Conservation (phyloP, 1,140 invertebrate genomes). For the Myzus persicae region DNA sequence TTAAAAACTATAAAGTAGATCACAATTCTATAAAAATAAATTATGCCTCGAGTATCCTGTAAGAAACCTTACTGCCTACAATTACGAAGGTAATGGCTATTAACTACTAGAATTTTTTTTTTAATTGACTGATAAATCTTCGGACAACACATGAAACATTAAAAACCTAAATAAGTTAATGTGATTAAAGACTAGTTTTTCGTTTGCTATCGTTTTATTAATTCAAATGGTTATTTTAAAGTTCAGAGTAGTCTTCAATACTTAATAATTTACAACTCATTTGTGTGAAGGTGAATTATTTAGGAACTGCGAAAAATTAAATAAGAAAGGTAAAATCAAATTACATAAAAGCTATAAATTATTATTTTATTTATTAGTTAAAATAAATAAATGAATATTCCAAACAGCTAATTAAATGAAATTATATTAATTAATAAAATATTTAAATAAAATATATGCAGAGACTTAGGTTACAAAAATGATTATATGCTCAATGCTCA, state of each 20-base stretch:
- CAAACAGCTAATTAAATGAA: neutral
- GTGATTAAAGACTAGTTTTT: neutral
- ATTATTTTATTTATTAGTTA: neutral
- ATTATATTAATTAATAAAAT: neutral
- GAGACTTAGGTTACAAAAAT: neutral
- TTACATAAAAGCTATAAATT: neutral
- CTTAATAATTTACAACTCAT: neutral
- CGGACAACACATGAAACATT: neutral
- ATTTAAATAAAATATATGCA: neutral
- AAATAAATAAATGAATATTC: neutral
- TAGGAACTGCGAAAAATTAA: neutral
- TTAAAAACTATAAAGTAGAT: neutral
- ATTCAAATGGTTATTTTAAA: constrained; percentile 5
- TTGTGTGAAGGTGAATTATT: neutral
- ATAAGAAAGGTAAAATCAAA: neutral
- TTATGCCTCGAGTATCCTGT: neutral
- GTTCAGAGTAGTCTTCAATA: neutral
- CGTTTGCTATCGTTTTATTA: neutral
- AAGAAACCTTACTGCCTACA: neutral
- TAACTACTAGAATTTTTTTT: neutral
- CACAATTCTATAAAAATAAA: neutral
- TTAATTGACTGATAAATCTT: neutral
- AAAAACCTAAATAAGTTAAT: neutral
- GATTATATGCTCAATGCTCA: neutral
- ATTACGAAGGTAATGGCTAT: neutral